Percentiles rank a stretch among this genome's conserved stretches.
phyloP scores from a whole-genome alignment of 37 sponge, comb jelly and placozoan species.

The Agelas oroides region DNA sequence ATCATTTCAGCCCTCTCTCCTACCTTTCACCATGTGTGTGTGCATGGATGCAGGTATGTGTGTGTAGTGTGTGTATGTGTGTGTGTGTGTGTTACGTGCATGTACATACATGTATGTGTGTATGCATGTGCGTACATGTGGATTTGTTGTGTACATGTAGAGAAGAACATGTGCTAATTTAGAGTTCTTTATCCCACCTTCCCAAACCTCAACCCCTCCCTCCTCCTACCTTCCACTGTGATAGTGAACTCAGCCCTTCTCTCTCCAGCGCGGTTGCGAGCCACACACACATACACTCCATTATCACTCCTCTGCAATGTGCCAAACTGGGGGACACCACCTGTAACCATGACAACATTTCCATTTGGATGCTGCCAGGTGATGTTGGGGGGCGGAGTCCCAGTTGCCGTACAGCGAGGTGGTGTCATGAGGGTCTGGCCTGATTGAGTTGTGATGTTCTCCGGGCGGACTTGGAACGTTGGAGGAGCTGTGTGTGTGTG shows the following conservation, averaged over 20 bases:
- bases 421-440: neutral
- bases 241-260: slow-evolving; percentile 18
- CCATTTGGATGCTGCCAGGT: slow-evolving; percentile 46
- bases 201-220: too few relatives aligned
- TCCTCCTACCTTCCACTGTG: slow-evolving; percentile 36
- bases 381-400: slow-evolving; percentile 39
- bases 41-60: too few relatives aligned
- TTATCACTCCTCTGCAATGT: slow-evolving; percentile 17
- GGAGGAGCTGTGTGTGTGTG: slow-evolving; percentile 22
- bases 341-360: neutral
- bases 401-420: slow-evolving; percentile 25
- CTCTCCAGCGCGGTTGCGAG: slow-evolving; percentile 21
- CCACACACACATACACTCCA: slow-evolving; percentile 44
- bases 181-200: too few relatives aligned
- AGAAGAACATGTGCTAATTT: too few relatives aligned
- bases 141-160: too few relatives aligned
- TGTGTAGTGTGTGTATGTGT: too few relatives aligned
- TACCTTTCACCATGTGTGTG: too few relatives aligned
- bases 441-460: neutral
- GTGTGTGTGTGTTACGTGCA: too few relatives aligned
- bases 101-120: too few relatives aligned
- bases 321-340: slow-evolving; percentile 11
- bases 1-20: too few relatives aligned
- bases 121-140: too few relatives aligned
- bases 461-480: neutral